Conservation (phyloP, 1,140 invertebrate genomes). For the Drusus annulatus region DNA sequence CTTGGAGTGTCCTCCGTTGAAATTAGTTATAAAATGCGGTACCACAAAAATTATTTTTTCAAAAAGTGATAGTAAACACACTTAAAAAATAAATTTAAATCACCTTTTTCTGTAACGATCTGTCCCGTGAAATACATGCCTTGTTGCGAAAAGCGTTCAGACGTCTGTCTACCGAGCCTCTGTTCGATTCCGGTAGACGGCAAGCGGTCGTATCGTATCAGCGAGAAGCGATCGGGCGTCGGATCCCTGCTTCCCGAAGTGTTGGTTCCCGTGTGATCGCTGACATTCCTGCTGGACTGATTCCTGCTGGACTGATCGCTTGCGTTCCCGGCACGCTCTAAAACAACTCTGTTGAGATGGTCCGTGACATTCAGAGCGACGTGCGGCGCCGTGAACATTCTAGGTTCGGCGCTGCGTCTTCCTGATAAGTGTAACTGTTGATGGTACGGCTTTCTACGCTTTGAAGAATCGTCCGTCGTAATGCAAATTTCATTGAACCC, state of each 20-base stretch:
- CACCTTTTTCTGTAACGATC: constrained; percentile 40
- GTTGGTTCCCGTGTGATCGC: too few species aligned
- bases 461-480: constrained; percentile 17
- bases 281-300: too few species aligned
- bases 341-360: not conserved
- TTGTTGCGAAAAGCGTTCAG: constrained; percentile 62
- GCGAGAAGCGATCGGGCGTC: constrained; percentile 63
- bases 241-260: not conserved
- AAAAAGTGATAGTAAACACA: too few species aligned
- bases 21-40: too few species aligned
- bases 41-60: too few species aligned
- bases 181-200: constrained; percentile 64
- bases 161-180: constrained; percentile 55
- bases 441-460: not conserved
- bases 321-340: not conserved
- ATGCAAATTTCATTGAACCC: constrained; percentile 35
- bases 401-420: constrained; percentile 51
- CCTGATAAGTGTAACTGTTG: constrained; percentile 37
- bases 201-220: constrained; percentile 65
- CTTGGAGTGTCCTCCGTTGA: too few species aligned
- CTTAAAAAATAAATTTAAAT: too few species aligned
- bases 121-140: constrained; percentile 65
- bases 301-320: not conserved
- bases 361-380: not conserved
- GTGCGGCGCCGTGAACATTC: constrained; percentile 26